Base-by-base conservation (phyloP, 2,797 vertebrate species). In the Characodon lateralis region DNA sequence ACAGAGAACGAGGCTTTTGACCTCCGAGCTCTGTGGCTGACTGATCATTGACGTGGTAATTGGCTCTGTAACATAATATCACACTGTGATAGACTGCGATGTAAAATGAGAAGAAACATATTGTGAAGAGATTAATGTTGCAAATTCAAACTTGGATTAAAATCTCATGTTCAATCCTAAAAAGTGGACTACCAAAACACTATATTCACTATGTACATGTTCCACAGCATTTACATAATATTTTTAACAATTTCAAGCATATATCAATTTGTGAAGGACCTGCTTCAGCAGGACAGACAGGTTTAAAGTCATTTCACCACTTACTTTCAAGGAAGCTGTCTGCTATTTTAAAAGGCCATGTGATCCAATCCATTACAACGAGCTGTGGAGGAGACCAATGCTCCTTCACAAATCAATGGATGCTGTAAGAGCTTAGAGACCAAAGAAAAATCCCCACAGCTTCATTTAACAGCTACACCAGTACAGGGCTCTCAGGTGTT, bases 311-410 rank as follows among this genome's bases (percentile, higher is more conserved):
- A 43, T 71, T 35, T 24, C 12, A 51, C 81, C 48, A 51, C 74
- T 79, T 79, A 74, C 75, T 69, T 81, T 76, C 0, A 59, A 85
- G 80, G 78, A 79, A 78, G 77, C 77, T 5, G 9, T 84, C 79
- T 35, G 56, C 80, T 72, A 73, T 87, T 87, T 87, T 81, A 59
- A 92, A 88, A 90, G 85, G 91, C 88, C 91, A 93, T 84, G 91
- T 87, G 86, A 94, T 91, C 87, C 87, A 89, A 91, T 94, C 89
- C 89, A 81, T 93, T 91, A 84, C 85, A 84, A 20, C 79, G 58
- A 85, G 82, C 83, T 89, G 82, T 39, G 46, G 84, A 91, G 88
- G 82, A 91, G 89, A 88, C 79, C 89, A 91, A 88, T 83, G 81
- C 86, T 83, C 65, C 66, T 69, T 88, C 81, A 79, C 84, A 83